These are phyloP conservation scores for Corydoras maculifer DNA, from an alignment of 2,113 vertebrate species.

Conservation along the genomic window DNA sequence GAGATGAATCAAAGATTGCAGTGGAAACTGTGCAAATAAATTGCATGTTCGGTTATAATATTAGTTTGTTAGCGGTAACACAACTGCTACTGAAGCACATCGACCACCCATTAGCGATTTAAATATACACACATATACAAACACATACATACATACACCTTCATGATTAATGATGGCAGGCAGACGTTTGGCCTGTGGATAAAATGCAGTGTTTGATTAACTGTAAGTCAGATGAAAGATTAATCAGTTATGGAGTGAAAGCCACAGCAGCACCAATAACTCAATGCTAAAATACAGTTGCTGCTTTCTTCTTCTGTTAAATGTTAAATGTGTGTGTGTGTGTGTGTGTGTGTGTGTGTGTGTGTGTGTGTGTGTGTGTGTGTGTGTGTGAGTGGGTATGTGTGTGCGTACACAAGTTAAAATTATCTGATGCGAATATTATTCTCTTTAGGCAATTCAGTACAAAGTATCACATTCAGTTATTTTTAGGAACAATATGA, in stretches of 20 bases:
- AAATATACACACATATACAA: slow-evolving; percentile 12
- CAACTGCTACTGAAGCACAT: slow-evolving; percentile 11
- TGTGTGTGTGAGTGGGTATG: neutral
- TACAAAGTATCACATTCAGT: too few species aligned
- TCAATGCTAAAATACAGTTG: slow-evolving; percentile 17
- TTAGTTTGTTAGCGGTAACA: slow-evolving; percentile 14
- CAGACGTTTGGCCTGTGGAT: slow-evolving; percentile 21
- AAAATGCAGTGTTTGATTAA: slow-evolving; percentile 23
- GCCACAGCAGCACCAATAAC: slow-evolving; percentile 6
- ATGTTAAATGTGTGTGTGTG: neutral
- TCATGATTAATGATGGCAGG: slow-evolving; percentile 30
- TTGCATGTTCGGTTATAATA: neutral
- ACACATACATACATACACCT: neutral
- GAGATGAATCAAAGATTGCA: neutral
- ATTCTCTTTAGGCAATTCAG: too few species aligned
- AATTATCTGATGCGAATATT: too few species aligned
- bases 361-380: too few species aligned
- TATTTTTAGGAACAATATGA: too few species aligned
- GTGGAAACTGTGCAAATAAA: neutral
- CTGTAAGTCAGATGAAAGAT: slow-evolving; percentile 25
- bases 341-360: neutral
- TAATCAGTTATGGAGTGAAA: slow-evolving; percentile 25
- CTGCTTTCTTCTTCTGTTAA: slow-evolving; percentile 5
- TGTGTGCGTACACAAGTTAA: neutral
- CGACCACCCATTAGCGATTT: slow-evolving; percentile 23